Evolutionary conservation across 2,113 vertebrate species (phyloP), one percentile per base, ranked within the genome.

Genomic region (Romanogobio albipinnatus): DNA sequence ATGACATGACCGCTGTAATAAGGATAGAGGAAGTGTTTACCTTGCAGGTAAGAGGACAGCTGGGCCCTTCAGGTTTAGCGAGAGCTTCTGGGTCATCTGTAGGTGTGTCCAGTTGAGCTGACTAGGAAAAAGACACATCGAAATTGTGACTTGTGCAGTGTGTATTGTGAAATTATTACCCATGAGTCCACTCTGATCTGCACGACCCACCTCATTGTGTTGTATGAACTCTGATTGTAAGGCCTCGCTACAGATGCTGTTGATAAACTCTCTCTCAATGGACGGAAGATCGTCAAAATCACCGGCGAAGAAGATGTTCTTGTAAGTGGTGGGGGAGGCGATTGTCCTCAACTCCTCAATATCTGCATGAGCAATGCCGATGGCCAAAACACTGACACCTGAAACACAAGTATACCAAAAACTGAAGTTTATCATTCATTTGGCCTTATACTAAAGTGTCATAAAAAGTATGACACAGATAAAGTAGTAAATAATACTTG

Each of bases 311-410:
- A 97, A 98, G 86, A 96, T 58, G 0, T 96, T 93, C 89, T 92
- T 94, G 86, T 95, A 94, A 86, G 89, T 94, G 84, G 93, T 91
- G 29, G 95, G 94, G 22, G 94, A 89, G 17, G 93, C 89, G 9
- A 97, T 95, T 88, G 85, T 93, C 84, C 89, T 93, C 81, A 98
- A 91, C 89, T 97, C 96, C 43, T 90, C n/a, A 0, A 92, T 87
- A 59, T 97, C 95, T 22, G 97, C 97, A 45, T 94, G 94, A 0
- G 91, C 91, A n/a, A 97, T 94, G 0, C 96, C 97, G 45, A 98
- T 91, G 1, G 94, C 93, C 84, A 98, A 85, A 74, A 97, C 14
- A 0, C 87, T 96, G 86, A 98, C 95, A 24, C 97, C 97, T 98
- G 90, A 88, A 26, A 82, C 15, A 87, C 70, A 51, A 61, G 8